Percentiles rank a stretch among this genome's conserved stretches.
These are phyloP conservation scores for Dendroctonus valens DNA, from an alignment of 1,140 invertebrate species.

Conservation along the genomic window DNA sequence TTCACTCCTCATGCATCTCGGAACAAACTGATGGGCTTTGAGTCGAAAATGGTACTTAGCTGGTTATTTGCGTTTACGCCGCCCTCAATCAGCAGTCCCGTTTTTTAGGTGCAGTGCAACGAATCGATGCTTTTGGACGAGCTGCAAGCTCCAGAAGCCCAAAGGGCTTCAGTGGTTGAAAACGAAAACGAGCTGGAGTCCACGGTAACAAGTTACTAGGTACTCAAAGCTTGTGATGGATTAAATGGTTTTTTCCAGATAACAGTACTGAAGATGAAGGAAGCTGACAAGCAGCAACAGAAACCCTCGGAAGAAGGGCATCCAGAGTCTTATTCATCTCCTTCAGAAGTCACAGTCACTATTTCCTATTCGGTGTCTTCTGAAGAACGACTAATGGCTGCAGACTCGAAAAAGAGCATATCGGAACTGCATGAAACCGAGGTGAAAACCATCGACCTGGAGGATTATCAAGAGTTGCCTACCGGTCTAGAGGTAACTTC, in stretches of 20 bases:
- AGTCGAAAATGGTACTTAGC: slow-evolving; percentile 16
- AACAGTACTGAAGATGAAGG: background rate
- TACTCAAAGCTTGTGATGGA: background rate
- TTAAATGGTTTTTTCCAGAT: background rate
- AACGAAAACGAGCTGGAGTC: background rate
- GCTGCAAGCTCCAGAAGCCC: no score
- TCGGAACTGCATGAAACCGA: background rate
- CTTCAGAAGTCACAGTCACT: slow-evolving; percentile 13
- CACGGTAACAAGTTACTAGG: background rate
- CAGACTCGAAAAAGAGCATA: background rate
- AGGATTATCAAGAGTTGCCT: background rate
- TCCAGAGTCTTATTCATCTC: background rate
- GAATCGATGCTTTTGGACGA: no score
- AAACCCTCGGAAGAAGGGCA: background rate
- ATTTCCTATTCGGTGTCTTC: slow-evolving; percentile 13
- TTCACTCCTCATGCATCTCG: background rate
- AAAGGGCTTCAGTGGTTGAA: no score
- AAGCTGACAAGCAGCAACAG: background rate
- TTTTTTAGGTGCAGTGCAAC: no score
- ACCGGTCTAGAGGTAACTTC: background rate
- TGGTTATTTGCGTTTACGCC: background rate
- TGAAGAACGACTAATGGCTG: background rate
- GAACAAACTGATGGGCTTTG: slow-evolving; percentile 3
- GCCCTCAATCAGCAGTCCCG: no score
- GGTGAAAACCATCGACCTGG: background rate